A percentile compares a stretch with the other conserved stretches of the same genome.
Evolutionary conservation across 2,113 vertebrate species (phyloP).

Genomic region (Chloebia gouldiae): DNA sequence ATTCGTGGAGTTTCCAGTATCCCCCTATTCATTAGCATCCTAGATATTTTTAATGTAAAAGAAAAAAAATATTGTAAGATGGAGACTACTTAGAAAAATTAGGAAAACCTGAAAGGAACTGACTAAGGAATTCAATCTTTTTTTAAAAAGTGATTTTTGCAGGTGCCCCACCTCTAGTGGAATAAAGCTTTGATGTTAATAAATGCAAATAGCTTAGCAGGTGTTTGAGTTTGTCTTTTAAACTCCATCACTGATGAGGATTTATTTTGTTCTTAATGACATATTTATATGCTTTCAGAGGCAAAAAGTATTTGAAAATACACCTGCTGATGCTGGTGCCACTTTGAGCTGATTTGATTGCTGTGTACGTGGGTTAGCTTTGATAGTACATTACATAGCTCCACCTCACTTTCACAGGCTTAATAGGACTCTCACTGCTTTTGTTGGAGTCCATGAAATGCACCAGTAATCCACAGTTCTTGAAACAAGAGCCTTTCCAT

Average conservation of each 20-base stretch:
- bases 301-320: constrained; percentile 41
- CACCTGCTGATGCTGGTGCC: constrained; percentile 36
- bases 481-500: neutral
- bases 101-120: neutral
- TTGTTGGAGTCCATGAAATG: neutral
- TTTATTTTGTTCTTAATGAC: constrained; percentile 49
- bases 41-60: neutral
- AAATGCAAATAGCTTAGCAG: constrained; percentile 46
- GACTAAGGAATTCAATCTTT: neutral
- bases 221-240: constrained; percentile 16
- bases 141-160: neutral
- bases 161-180: neutral
- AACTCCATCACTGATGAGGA: constrained; percentile 23
- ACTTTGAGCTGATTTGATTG: constrained; percentile 41
- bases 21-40: neutral
- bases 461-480: neutral
- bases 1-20: neutral
- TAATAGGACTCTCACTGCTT: neutral
- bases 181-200: constrained; percentile 11
- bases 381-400: neutral
- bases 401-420: neutral
- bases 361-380: neutral
- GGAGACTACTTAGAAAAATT: neutral
- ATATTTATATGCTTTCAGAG: constrained; percentile 46
- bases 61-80: neutral